Percentiles rank a stretch among this genome's conserved stretches.
Conservation (phyloP, 2,888 invertebrate genomes). For the Hoplodrina blanda region DNA sequence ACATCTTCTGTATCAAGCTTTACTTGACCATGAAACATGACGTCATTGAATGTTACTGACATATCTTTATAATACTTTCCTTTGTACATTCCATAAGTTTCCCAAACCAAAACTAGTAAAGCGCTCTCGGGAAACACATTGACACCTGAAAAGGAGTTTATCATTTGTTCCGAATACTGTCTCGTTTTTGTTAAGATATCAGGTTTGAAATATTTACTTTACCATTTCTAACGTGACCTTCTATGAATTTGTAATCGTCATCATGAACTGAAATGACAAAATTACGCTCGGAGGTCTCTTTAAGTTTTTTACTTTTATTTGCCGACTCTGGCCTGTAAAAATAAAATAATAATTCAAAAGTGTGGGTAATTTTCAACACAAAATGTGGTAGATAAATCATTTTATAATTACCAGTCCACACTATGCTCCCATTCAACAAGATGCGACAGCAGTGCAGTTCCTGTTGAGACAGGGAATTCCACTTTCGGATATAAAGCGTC, state of each 20-base stretch:
- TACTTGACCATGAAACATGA: slow-evolving; percentile 1
- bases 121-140: slow-evolving; percentile 1
- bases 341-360: too few relatives aligned
- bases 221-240: slow-evolving; percentile 9
- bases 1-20: background rate
- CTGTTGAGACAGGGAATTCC: slow-evolving; percentile 9
- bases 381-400: too few relatives aligned
- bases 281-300: slow-evolving; percentile 1
- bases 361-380: too few relatives aligned
- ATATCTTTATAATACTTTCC: slow-evolving; percentile 1
- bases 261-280: background rate
- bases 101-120: slow-evolving; percentile 1
- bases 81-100: slow-evolving; percentile 8
- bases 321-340: background rate
- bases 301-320: background rate
- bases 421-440: slow-evolving; percentile 23
- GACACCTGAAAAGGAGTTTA: background rate
- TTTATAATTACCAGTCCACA: slow-evolving; percentile 16
- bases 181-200: too few relatives aligned
- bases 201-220: background rate
- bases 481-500: slow-evolving; percentile 23
- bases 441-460: slow-evolving; percentile 5
- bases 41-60: slow-evolving; percentile 9
- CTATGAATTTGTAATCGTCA: slow-evolving; percentile 1
- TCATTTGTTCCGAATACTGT: too few relatives aligned